Evolutionary conservation across 2,797 vertebrate genomes (phyloP).

Genomic region (Microctenopoma stevenorrisi): DNA sequence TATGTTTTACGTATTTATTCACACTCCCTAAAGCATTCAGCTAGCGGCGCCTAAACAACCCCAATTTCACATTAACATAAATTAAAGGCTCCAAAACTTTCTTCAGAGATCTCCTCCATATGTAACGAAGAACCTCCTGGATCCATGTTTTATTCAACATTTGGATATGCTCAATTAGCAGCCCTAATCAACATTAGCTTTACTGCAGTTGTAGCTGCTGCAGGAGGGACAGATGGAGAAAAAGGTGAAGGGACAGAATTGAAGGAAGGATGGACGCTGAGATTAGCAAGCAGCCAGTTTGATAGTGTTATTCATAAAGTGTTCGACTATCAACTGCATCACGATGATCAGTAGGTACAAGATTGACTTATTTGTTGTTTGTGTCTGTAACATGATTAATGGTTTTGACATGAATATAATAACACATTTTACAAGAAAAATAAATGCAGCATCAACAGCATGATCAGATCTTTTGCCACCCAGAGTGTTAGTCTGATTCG

Average conservation of each 20-base stretch:
- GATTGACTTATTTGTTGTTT: too few species aligned
- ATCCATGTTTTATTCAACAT: conserved; percentile 78
- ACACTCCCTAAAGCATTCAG: conserved; percentile 30
- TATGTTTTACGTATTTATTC: conserved; percentile 16
- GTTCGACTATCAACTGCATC: too few species aligned
- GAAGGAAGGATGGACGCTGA: not conserved
- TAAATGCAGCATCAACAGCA: too few species aligned
- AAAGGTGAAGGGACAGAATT: not conserved
- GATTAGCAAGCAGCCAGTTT: too few species aligned
- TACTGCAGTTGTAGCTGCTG: conserved; percentile 40
- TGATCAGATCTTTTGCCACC: too few species aligned
- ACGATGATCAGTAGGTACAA: too few species aligned
- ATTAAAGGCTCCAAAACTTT: conserved; percentile 75
- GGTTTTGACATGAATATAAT: too few species aligned
- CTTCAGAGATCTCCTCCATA: conserved; percentile 64
- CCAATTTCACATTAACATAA: conserved; percentile 66
- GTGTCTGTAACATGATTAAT: too few species aligned
- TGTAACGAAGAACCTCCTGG: conserved; percentile 57
- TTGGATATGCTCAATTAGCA: conserved; percentile 76
- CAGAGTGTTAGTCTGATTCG: too few species aligned
- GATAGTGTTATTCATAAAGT: too few species aligned
- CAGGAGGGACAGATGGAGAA: conserved; percentile 8
- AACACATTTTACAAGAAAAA: too few species aligned
- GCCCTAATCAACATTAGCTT: conserved; percentile 69
- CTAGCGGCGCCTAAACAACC: conserved; percentile 48